Evolutionary conservation across 2,113 vertebrate species (phyloP), one percentile per base, ranked within the genome.

Genomic region (Noctilio leporinus): DNA sequence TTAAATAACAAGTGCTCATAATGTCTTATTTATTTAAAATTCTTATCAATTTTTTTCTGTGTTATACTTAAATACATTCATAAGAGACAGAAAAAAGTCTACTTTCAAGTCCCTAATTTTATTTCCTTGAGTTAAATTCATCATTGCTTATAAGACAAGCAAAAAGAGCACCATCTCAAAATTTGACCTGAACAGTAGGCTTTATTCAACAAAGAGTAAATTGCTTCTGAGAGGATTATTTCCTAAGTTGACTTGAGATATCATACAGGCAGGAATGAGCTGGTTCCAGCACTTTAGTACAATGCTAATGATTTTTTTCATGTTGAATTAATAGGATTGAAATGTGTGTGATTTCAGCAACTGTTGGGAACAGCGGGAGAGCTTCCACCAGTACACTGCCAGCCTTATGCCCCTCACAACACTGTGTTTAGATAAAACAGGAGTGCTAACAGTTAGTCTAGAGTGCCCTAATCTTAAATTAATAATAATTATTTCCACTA

Each of bases 271-370:
- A 96, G 91, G 87, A 96, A 83, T 86, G 86, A 96, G 81, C 80
- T 28, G 49, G 77, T 80, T 96, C 95, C 92, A 95, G 83, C 43
- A 95, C 57, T 89, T 97, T 91, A 92, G 75, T 95, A 96, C 91
- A 97, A 97, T 59, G 43, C 88, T 96, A 97, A 98, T 87, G 53
- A 96, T 96, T 97, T 96, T 96, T 96, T 95, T 98, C 94, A 76
- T 33, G 33, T 95, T 97, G 96, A 98, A 98, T 97, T 98, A 98
- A 97, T 87, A 97, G 92, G 91, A 98, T 97, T 93, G 95, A 97
- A 98, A 98, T 91, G 88, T 86, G 95, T 91, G 92, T 96, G 96
- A 96, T 97, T 98, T 97, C 95, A 96, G 97, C 97, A 98, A 97
- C 97, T 98, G 97, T 96, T 97, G 93, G 83, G 88, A 97, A 93